phyloP scores from a whole-genome alignment of 2,888 invertebrate genomes.

The Pyrrhia umbra region DNA sequence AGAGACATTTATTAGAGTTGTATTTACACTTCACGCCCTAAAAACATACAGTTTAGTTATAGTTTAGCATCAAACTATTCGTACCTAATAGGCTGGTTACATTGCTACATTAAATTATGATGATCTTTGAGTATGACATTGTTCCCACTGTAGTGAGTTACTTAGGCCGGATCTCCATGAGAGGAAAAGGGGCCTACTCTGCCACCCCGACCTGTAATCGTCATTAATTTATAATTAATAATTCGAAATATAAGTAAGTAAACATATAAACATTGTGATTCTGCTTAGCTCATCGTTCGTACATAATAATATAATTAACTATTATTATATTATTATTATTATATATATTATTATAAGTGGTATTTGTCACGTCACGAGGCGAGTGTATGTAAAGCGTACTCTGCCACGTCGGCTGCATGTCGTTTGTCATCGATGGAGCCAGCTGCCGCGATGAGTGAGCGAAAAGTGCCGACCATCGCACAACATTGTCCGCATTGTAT shows the following conservation, averaged over 20 bases:
- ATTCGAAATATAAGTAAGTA: constrained; percentile 34
- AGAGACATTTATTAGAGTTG: too few relatives aligned
- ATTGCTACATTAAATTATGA: too few relatives aligned
- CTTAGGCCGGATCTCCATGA: too few relatives aligned
- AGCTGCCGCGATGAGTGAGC: constrained; percentile 87
- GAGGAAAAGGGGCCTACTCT: too few relatives aligned
- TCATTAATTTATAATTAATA: constrained; percentile 10
- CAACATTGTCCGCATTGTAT: constrained; percentile 87
- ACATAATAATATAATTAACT: constrained; percentile 53
- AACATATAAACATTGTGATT: constrained; percentile 33
- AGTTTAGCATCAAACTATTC: too few relatives aligned
- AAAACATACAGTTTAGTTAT: too few relatives aligned
- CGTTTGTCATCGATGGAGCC: constrained; percentile 76
- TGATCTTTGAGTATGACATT: too few relatives aligned
- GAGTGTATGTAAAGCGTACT: constrained; percentile 16
- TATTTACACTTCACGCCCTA: too few relatives aligned
- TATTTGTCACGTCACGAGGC: constrained; percentile 54
- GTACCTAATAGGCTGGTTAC: too few relatives aligned
- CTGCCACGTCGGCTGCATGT: constrained; percentile 55
- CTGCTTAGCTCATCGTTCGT: constrained; percentile 40
- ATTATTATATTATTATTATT: too few relatives aligned
- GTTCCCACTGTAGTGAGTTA: too few relatives aligned
- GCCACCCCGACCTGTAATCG: too few relatives aligned
- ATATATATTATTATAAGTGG: constrained; percentile 26
- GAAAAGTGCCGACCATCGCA: constrained; percentile 78